Conservation (phyloP, 2,797 vertebrate genomes). For the Salmo trutta region DNA sequence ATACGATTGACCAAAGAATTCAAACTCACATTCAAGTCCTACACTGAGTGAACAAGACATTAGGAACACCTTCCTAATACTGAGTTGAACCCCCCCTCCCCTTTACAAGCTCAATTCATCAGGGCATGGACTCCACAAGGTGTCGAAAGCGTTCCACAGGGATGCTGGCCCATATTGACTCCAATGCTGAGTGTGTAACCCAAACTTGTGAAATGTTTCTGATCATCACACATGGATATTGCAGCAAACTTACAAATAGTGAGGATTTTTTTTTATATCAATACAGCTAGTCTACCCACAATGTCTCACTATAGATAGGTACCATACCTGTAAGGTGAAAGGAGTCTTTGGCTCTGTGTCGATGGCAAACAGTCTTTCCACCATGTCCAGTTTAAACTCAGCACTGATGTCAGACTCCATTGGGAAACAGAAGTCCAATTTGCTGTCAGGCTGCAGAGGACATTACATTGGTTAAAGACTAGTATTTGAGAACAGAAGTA, state of each 20-base stretch:
- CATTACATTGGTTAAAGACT: background rate
- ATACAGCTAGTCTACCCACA: background rate
- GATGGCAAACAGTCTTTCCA: constrained; percentile 96
- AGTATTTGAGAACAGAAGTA: background rate
- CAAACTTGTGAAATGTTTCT: too few relatives aligned
- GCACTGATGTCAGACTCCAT: constrained; percentile 89
- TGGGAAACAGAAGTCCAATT: constrained; percentile 85
- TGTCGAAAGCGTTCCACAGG: too few relatives aligned
- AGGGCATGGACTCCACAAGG: too few relatives aligned
- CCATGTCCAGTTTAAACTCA: constrained; percentile 94
- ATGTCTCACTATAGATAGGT: background rate
- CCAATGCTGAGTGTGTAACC: too few relatives aligned
- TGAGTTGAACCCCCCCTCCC: too few relatives aligned
- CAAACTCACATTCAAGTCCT: too few relatives aligned
- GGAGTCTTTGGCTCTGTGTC: constrained; percentile 91
- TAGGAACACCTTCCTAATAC: too few relatives aligned
- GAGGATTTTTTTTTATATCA: background rate
- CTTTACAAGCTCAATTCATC: too few relatives aligned
- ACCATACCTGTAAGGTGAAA: constrained; percentile 86
- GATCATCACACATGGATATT: background rate
- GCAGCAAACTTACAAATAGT: background rate
- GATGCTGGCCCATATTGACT: too few relatives aligned
- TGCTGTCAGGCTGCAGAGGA: constrained; percentile 78
- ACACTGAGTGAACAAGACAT: too few relatives aligned
- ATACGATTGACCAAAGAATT: too few relatives aligned